These are phyloP conservation scores for Tenodera sinensis DNA, from an alignment of 2,888 invertebrate species.

Conservation along the genomic window DNA sequence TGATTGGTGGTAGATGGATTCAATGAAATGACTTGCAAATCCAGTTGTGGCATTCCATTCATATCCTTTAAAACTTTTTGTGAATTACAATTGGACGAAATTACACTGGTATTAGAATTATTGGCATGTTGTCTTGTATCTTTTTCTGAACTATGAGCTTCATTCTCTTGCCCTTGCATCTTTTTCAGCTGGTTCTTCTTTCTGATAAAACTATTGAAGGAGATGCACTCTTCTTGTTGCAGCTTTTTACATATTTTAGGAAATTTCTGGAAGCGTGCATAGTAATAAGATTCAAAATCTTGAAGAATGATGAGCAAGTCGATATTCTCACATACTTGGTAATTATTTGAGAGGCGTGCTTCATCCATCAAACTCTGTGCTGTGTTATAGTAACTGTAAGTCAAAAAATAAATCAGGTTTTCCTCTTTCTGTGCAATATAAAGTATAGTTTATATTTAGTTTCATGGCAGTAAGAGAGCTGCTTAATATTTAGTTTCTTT, in stretches of 20 bases:
- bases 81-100: neutral
- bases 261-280: constrained; percentile 78
- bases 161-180: neutral
- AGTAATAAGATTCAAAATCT: constrained; percentile 85
- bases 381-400: constrained; percentile 53
- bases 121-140: neutral
- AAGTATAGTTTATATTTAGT: neutral
- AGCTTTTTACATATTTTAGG: constrained; percentile 72
- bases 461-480: neutral
- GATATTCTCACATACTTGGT: constrained; percentile 84
- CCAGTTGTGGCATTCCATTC: neutral
- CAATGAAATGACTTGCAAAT: constrained; percentile 8
- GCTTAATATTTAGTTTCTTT: neutral
- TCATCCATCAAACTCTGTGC: constrained; percentile 66
- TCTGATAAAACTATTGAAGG: neutral
- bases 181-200: neutral
- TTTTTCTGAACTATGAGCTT: neutral
- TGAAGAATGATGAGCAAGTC: constrained; percentile 83
- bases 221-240: neutral
- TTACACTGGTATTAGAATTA: neutral
- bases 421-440: neutral
- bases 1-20: neutral
- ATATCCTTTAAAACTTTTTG: neutral
- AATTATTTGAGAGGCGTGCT: constrained; percentile 65
- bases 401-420: neutral